Base-by-base conservation (phyloP, 1,140 invertebrate genomes). In the Sycophila sp. region DNA sequence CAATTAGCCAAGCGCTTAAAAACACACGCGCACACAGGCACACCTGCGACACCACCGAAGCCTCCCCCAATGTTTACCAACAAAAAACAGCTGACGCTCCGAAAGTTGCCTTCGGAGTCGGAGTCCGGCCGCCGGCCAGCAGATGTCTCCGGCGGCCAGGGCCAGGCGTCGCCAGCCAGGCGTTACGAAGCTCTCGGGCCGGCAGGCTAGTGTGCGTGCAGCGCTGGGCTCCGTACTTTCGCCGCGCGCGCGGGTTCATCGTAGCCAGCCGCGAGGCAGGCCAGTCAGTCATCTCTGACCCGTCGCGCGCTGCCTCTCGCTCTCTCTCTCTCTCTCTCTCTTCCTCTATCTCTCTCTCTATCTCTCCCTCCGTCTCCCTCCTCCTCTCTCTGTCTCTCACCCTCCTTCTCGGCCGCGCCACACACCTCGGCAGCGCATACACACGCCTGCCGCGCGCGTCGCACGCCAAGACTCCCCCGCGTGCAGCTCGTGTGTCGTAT, bases 281-380 rank as follows among this genome's bases (percentile, higher is more conserved):
- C n/a, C 53, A 59, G 63, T 65, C 38, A 66, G 67, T 69, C 59
- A 47, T 30, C 59, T 62, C 34, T 60, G 47, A 51, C 8, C 49
- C 49, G 68, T 56, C 58, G 68, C 30, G 34, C 68, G 59, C 47
- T 30, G 19, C 38, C 24, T 28, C 49, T 8, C 15, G 13, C 58
- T 15, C 13, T 22, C 32, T 51, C 11, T 51, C 22, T 53, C 19
- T 32, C 22, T 56, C 26, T 67, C 53, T 58, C 28, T 34, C 38
- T 55, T 15, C 4, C 6, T 51, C 13, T 28, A 2, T 42, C 24
- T 30, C 10, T n/a, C 22, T 64, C 45, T 51, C 22, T 26, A 30
- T 51, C 60, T 24, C 11, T 30, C 40, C 24, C 26, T 47, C 26
- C 11, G 7, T n/a, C 26, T 22, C 17, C 2, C 17, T 38, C 15